Conservation (phyloP, 2,113 vertebrate genomes). For the Bubo scandiacus region DNA sequence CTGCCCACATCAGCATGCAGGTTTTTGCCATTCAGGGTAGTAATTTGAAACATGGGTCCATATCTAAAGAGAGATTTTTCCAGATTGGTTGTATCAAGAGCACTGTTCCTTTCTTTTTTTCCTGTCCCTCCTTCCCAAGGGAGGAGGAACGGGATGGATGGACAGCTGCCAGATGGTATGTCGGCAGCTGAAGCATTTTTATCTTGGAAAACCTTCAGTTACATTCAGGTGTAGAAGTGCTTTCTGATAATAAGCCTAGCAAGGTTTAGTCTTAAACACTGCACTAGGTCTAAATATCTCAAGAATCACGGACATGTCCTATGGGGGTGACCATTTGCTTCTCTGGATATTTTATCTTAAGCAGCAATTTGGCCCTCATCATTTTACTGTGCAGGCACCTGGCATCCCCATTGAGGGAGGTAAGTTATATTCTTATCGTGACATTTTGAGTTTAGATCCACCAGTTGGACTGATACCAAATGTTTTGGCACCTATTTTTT, state of each 20-base stretch:
- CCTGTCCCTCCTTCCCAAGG: neutral
- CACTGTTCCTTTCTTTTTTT: neutral
- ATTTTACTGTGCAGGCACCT: neutral
- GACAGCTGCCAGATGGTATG: neutral
- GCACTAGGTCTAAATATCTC: neutral
- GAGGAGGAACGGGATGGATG: neutral
- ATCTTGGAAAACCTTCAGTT: neutral
- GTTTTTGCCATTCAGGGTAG: neutral
- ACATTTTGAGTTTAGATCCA: neutral
- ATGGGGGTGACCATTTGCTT: neutral
- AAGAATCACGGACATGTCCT: neutral
- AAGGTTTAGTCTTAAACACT: neutral
- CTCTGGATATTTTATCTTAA: neutral
- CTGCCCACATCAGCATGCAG: neutral
- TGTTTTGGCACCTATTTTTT: neutral
- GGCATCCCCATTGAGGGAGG: neutral
- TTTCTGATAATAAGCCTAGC: neutral
- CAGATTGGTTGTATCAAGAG: neutral
- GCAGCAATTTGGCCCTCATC: neutral
- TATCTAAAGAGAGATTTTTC: neutral
- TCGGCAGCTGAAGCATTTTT: neutral
- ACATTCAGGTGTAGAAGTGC: neutral
- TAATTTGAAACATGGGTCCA: fast-evolving
- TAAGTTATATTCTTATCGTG: neutral
- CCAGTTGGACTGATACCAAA: neutral